Percentiles rank a stretch among this genome's conserved stretches.
These are phyloP conservation scores for Camponotus floridanus DNA, from an alignment of 1,140 invertebrate genomes.

Conservation along the genomic window DNA sequence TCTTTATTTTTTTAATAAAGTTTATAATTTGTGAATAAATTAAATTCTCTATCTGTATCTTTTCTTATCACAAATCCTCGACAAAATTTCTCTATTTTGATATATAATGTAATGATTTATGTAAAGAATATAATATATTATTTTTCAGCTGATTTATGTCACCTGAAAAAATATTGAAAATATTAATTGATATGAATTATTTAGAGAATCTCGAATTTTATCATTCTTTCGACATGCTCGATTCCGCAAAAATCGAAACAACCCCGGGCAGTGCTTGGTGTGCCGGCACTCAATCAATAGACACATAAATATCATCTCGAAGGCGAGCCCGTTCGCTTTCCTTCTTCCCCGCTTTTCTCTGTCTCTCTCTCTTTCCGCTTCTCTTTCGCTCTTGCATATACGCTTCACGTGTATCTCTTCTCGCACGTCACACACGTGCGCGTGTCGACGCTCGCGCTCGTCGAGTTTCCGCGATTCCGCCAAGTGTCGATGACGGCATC, in stretches of 20 bases:
- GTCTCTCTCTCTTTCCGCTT: background rate
- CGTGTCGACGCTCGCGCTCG: slow-evolving; percentile 14
- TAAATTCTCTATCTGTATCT: background rate
- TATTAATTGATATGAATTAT: background rate
- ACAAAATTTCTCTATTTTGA: background rate
- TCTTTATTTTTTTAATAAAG: background rate
- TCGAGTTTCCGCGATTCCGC: slow-evolving; percentile 57
- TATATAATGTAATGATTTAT: background rate
- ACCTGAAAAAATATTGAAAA: background rate
- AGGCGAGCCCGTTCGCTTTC: slow-evolving; percentile 13
- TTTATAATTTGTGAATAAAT: background rate
- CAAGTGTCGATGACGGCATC: slow-evolving; percentile 63
- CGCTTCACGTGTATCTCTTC: slow-evolving; percentile 2
- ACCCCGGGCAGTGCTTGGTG: slow-evolving; percentile 17
- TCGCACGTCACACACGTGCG: slow-evolving; percentile 21
- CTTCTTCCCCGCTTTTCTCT: background rate
- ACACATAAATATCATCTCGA: slow-evolving; percentile 70
- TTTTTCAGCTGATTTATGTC: background rate
- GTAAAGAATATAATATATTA: background rate
- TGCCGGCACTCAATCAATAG: slow-evolving; percentile 70
- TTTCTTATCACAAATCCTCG: background rate
- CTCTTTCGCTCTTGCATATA: background rate
- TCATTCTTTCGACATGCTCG: background rate
- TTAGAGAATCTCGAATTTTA: background rate
- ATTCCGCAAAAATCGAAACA: slow-evolving; percentile 44